Evolutionary conservation across 1,140 invertebrate species (phyloP).

Genomic region (Leptoteleia sp.): DNA sequence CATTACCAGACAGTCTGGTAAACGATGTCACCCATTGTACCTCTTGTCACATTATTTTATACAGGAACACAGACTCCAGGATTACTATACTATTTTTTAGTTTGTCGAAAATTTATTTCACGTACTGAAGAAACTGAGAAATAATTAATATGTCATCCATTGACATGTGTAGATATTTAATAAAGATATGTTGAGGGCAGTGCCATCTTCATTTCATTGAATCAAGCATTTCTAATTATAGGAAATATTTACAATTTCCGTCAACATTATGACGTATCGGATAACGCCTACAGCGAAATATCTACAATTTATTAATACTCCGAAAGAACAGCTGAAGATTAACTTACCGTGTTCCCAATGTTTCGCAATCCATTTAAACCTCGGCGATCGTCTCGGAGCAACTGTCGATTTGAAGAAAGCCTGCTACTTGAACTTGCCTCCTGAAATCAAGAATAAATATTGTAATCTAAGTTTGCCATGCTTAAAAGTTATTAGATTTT

Average conservation of each 20-base stretch:
- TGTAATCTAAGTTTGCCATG: too few species aligned
- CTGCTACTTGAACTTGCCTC: slow-evolving; percentile 73
- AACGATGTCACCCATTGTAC: too few species aligned
- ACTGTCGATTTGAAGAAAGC: slow-evolving; percentile 67
- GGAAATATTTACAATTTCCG: background rate
- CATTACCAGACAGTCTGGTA: too few species aligned
- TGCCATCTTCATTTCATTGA: background rate
- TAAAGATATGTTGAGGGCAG: too few species aligned
- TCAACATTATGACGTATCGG: slow-evolving; percentile 4
- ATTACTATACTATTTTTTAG: too few species aligned
- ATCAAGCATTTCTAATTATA: slow-evolving; percentile 1
- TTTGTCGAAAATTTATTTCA: too few species aligned
- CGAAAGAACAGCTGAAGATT: slow-evolving; percentile 11
- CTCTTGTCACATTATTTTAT: too few species aligned
- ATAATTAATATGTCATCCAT: too few species aligned
- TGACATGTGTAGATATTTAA: too few species aligned
- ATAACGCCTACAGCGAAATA: slow-evolving; percentile 24
- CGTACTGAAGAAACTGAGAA: too few species aligned
- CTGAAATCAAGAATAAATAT: slow-evolving; percentile 62
- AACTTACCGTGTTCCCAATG: slow-evolving; percentile 93
- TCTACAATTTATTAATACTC: slow-evolving; percentile 3
- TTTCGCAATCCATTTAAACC: slow-evolving; percentile 94
- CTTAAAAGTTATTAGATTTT: too few species aligned
- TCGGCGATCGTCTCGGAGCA: slow-evolving; percentile 73
- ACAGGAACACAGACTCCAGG: too few species aligned